Conservation (phyloP, 2,113 vertebrate species). For the Spheniscus mendiculus region DNA sequence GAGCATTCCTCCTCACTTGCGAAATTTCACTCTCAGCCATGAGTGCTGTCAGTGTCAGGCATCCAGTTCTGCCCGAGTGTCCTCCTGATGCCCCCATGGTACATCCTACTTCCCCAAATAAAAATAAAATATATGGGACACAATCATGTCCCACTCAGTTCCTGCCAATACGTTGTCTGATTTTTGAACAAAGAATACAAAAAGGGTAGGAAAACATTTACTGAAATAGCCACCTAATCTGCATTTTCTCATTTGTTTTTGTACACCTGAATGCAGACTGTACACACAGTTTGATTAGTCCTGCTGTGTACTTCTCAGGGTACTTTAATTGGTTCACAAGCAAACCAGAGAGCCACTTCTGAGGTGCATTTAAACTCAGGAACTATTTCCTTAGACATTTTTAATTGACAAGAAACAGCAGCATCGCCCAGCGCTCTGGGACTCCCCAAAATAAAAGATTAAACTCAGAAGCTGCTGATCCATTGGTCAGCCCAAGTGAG, state of each 20-base stretch:
- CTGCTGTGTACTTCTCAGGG: not conserved
- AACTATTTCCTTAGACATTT: not conserved
- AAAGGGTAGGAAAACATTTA: not conserved
- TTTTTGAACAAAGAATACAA: not conserved
- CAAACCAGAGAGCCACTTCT: not conserved
- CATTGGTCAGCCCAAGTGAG: not conserved
- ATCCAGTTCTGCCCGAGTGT: not conserved
- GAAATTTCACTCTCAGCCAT: not conserved
- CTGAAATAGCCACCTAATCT: not conserved
- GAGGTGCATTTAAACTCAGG: not conserved
- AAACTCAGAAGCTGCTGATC: not conserved
- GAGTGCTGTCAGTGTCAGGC: not conserved
- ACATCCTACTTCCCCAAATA: not conserved
- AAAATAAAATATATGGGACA: not conserved
- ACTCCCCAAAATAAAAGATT: not conserved
- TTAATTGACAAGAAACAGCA: not conserved
- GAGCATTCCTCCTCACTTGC: not conserved
- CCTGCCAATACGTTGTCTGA: not conserved
- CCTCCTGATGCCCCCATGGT: not conserved
- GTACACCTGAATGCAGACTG: not conserved
- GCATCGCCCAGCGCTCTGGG: not conserved
- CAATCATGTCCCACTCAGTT: not conserved
- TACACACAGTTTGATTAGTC: not conserved
- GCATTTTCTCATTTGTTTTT: conserved; percentile 1
- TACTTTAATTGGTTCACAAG: not conserved